Conservation (phyloP, 2,888 invertebrate genomes). For the Phalangium opilio region DNA sequence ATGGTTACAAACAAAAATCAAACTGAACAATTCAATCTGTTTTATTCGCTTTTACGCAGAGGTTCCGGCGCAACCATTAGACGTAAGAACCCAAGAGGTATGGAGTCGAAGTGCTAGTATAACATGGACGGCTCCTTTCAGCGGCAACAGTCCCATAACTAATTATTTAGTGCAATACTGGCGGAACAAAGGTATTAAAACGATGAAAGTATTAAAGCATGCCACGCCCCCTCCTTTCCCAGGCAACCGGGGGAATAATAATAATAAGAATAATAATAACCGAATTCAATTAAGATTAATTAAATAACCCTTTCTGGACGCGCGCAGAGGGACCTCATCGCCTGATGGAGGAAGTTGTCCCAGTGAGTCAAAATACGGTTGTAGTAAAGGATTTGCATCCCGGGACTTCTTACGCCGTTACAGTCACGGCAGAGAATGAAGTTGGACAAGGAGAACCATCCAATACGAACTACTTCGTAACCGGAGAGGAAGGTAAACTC, state of each 20-base stretch:
- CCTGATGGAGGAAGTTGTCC: slow-evolving; percentile 20
- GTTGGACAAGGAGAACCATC: slow-evolving; percentile 18
- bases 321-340: slow-evolving; percentile 12
- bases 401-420: slow-evolving; percentile 15
- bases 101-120: slow-evolving; percentile 21
- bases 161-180: slow-evolving; percentile 21
- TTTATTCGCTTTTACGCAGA: too few relatives aligned
- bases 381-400: slow-evolving; percentile 15
- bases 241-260: too few relatives aligned
- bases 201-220: too few relatives aligned
- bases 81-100: slow-evolving; percentile 19
- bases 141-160: slow-evolving; percentile 20
- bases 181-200: slow-evolving; percentile 15
- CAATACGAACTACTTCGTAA: slow-evolving; percentile 10
- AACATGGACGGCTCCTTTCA: slow-evolving; percentile 19
- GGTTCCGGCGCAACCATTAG: slow-evolving; percentile 20
- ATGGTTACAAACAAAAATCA: too few relatives aligned
- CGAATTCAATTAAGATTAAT: too few relatives aligned
- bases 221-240: too few relatives aligned
- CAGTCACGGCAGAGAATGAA: slow-evolving; percentile 17
- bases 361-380: slow-evolving; percentile 15
- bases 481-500: slow-evolving; percentile 18
- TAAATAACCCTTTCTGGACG: too few relatives aligned
- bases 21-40: too few relatives aligned
- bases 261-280: too few relatives aligned